Percentiles rank a stretch among this genome's conserved stretches.
phyloP scores from a whole-genome alignment of 30 jellyfish, hydroid and myxozoan genomes.

The Nemopilema nomurai region DNA sequence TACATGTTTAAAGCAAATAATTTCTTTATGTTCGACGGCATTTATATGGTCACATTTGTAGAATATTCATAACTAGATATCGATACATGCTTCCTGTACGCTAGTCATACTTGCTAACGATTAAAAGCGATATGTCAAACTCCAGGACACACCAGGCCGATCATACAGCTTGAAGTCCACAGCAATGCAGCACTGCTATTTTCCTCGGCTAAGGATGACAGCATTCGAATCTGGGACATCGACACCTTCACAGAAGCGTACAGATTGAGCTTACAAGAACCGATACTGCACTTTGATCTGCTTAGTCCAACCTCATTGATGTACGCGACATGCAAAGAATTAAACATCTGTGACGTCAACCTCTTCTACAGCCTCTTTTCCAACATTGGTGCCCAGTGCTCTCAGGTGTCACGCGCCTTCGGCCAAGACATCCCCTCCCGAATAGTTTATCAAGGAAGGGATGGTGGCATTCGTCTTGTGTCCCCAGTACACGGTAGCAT shows the following conservation, averaged over 20 bases:
- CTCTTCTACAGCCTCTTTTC: constrained; percentile 68
- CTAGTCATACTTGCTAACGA: too few species aligned
- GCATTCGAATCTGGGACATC: constrained; percentile 92
- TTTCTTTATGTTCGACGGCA: too few species aligned
- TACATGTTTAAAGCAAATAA: too few species aligned
- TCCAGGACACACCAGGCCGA: constrained; percentile 72
- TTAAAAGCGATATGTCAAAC: too few species aligned
- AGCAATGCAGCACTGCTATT: constrained; percentile 70
- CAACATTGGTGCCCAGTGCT: constrained; percentile 68
- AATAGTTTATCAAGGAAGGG: constrained; percentile 61
- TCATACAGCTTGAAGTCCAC: constrained; percentile 51
- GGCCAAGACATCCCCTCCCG: constrained; percentile 55
- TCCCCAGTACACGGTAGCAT: constrained; percentile 93
- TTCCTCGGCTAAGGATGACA: constrained; percentile 78
- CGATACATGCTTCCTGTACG: too few species aligned
- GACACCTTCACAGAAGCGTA: constrained; percentile 89
- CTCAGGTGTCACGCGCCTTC: constrained; percentile 22
- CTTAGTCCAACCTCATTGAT: constrained; percentile 35
- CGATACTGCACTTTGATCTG: constrained; percentile 35
- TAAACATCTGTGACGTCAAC: constrained; percentile 68
- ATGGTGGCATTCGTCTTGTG: constrained; percentile 89
- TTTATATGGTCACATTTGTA: too few species aligned
- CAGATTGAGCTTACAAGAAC: constrained; percentile 73
- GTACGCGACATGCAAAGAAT: constrained; percentile 54
- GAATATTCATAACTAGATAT: too few species aligned